Evolutionary conservation across 2,113 vertebrate species (phyloP).

Genomic region (Limnothrissa miodon): DNA sequence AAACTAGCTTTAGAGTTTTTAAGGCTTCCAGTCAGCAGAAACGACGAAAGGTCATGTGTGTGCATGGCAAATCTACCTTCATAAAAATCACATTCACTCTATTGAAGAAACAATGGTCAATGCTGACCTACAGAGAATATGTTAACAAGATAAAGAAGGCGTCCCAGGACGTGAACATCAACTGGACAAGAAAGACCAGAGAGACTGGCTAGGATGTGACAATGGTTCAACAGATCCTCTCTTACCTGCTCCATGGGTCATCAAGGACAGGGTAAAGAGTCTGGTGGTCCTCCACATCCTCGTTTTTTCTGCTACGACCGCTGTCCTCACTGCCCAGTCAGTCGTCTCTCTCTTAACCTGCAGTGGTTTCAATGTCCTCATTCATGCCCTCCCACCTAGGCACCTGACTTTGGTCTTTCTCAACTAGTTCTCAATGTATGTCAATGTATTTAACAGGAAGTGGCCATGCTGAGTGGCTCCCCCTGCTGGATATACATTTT

Average conservation of each 20-base stretch:
- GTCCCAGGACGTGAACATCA: not conserved
- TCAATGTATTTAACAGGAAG: slow-evolving; percentile 52
- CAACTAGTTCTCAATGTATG: not conserved
- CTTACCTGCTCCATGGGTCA: not conserved
- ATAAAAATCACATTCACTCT: not conserved
- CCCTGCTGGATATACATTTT: not conserved
- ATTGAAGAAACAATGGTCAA: not conserved
- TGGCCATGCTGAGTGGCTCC: slow-evolving; percentile 45
- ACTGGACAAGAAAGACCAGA: not conserved
- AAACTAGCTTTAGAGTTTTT: not conserved
- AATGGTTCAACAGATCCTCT: not conserved
- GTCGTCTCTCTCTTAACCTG: not conserved
- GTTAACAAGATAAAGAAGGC: not conserved
- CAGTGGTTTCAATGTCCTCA: not conserved
- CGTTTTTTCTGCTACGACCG: not conserved
- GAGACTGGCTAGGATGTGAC: not conserved
- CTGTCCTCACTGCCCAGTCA: not conserved
- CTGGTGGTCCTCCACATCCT: not conserved
- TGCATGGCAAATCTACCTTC: not conserved
- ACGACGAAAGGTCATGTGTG: not conserved
- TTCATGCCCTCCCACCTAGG: not conserved
- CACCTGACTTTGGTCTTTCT: not conserved
- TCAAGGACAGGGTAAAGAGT: not conserved
- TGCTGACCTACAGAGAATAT: not conserved
- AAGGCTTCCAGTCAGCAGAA: not conserved